Base-by-base conservation (phyloP, 1,140 invertebrate species). In the Leptopilina clavipes region DNA sequence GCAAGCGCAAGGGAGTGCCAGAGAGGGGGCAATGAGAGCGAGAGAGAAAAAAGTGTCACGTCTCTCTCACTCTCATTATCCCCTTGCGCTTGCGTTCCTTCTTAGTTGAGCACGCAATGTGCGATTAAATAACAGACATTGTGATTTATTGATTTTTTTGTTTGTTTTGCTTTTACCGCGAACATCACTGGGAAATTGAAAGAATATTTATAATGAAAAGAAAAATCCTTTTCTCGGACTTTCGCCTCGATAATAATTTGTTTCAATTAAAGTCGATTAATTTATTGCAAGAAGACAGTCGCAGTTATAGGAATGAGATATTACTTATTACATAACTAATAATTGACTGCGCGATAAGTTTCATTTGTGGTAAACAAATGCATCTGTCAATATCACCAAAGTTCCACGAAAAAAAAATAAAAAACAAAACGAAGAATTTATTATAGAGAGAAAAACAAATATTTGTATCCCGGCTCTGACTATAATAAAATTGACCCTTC, bases 221-320 rank as follows among this genome's bases (percentile, higher is more conserved):
- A 65, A 25, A 65, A 65, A 65, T 65, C 59, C 1, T 14, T 31
- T 40, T 9, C 31, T 37, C 76, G 76, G 54, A 70, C 59, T 77
- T 70, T 82, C 72, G 72, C 79, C 72, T 78, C 52, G 52, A 65
- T 0, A 40, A 40, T 79, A 76, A 75, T 77, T 76, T 14, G 52
- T 40, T 18, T 72, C 77, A 74, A 81, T 80, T 74, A 73, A 76
- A 56, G 71, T 40, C 71, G 76, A 80, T 79, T 79, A 78, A 78
- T 76, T 78, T 80, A 76, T 74, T 76, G 5, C 5, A 59, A 65
- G 76, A 76, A 65, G 76, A 76, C 73, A 71, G 25, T 18, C n/a
- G 12, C n/a, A n/a, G n/a, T n/a, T 37, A 9, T 70, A 2, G 19
- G 14, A 65, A 65, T 75, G 18, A 19, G 37, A 18, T 40, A 40